Base-by-base conservation (phyloP, 2,797 vertebrate species). In the Poecilia velifera region DNA sequence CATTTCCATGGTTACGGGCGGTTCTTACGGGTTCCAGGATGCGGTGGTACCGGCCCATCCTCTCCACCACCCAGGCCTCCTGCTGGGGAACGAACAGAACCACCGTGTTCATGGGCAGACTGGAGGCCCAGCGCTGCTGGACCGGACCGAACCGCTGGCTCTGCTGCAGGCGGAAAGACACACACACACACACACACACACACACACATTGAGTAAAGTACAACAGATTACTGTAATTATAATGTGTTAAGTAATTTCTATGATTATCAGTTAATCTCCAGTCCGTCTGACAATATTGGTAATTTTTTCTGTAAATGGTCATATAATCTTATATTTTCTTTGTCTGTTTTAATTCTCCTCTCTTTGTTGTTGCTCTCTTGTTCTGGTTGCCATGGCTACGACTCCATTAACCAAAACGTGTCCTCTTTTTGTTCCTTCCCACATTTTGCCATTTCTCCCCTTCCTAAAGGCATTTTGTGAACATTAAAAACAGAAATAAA, bases 61-160 rank as follows among this genome's bases (percentile, higher is more conserved):
- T 95, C 94, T 99, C 98, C 88, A 99, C 97, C 84, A 99, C 97
- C 98, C 98, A 99, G 78, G 98, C 97, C 82, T 99, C 98, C 91
- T 99, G 98, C 83, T 99, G 98, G 0, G 98, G 98, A 74, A 99
- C 98, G 68, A 99, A 99, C 78, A 99, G 96, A 28, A 99, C 84
- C 82, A 98, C 93, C 0, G 98, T 98, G 94, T 99, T 99, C 93
- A 98, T 82, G 64, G 98, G 98, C 41, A 98, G 91, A 75, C 95
- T 96, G 0, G 98, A 99, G 1, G 96, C 96, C 93, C 95, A 95
- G 84, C 97, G 93, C 89, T 90, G 92, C 1, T 96, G 96, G 36
- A 84, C 93, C 0, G 92, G 91, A 6, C 91, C 90, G 0, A 90
- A 88, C 93, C 90, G 79, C 68, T 92, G 93, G 25, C 85, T 89